Evolutionary conservation across 2,113 vertebrate species (phyloP), one percentile per base, ranked within the genome.

Genomic region (Nematolebias whitei): DNA sequence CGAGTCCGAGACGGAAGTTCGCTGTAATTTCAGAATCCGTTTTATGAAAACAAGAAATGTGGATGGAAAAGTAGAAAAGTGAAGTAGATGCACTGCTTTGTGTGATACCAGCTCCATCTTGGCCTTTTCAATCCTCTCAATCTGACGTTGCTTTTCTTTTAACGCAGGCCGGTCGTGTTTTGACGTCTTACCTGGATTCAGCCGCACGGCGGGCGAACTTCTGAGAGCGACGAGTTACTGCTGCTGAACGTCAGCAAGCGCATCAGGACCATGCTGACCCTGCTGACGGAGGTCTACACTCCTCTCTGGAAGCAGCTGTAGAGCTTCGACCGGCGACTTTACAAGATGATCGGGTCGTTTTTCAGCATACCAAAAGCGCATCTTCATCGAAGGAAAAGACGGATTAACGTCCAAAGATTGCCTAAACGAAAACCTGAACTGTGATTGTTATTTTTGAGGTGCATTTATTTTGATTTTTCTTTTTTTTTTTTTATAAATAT

Each of bases 381-480:
- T 47, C 40, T 29, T 11, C 67, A 57, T 5, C 39, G 10, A 65
- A 62, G 19, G 2, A 76, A 68, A 35, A 63, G 68, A 76, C 75
- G 4, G 10, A 66, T 40, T 14, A 39, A 71, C 40, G 43, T 63
- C 65, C 56, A 54, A 79, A 72, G 51, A 23, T 68, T 63, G 2
- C 69, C 52, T 43, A 74, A 54, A 57, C 65, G n/a, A 71, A 83
- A 67, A 79, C 74, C 75, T 66, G 73, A 70, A 82, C 69, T 83
- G 12, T 75, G 74, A 84, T 44, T 55, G 48, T 41, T 47, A 44
- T 44, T 9, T 3, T 29, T 13, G 32, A 12, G 32, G 22, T 64
- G 22, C 51, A 22, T 35, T 26, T 0, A 15, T 12, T 43, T 61
- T 5, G 11, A 22, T 24, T 53, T n/a, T 41, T 15, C 6, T 40